phyloP scores from a whole-genome alignment of 2,888 invertebrate species.

The Ectropis crepuscularia region DNA sequence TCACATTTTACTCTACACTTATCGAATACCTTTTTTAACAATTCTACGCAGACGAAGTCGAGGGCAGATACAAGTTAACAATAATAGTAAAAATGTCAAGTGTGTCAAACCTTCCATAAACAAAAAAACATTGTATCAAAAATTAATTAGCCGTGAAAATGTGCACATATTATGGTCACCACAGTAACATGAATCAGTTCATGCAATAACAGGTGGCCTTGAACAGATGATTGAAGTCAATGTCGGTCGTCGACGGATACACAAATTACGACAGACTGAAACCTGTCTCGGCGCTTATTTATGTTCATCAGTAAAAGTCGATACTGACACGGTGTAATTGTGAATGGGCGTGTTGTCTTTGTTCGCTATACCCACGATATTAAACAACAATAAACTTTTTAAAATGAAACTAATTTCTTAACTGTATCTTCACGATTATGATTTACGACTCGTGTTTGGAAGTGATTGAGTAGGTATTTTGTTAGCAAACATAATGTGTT shows the following conservation, averaged over 20 bases:
- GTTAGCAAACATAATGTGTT: too few relatives aligned
- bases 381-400: constrained; percentile 6
- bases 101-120: too few relatives aligned
- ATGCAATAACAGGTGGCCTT: constrained; percentile 67
- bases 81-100: too few relatives aligned
- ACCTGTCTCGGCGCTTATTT: constrained; percentile 51
- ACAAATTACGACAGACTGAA: constrained; percentile 61
- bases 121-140: background rate
- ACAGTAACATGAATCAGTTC: constrained; percentile 52
- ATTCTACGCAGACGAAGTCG: too few relatives aligned
- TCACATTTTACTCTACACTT: too few relatives aligned
- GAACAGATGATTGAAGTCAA: constrained; percentile 62
- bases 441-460: background rate
- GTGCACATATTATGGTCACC: constrained; percentile 21
- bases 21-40: too few relatives aligned
- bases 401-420: constrained; percentile 14
- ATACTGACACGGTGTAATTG: constrained; percentile 28
- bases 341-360: constrained; percentile 12
- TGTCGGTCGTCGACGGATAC: constrained; percentile 56
- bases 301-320: constrained; percentile 31
- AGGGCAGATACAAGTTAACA: too few relatives aligned
- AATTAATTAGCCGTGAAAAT: background rate
- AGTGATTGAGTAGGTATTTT: too few relatives aligned
- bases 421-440: background rate
- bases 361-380: constrained; percentile 5